Percentiles rank a stretch among this genome's conserved stretches.
Evolutionary conservation across 2,113 vertebrate species (phyloP).

Genomic region (Rhinichthys klamathensis): DNA sequence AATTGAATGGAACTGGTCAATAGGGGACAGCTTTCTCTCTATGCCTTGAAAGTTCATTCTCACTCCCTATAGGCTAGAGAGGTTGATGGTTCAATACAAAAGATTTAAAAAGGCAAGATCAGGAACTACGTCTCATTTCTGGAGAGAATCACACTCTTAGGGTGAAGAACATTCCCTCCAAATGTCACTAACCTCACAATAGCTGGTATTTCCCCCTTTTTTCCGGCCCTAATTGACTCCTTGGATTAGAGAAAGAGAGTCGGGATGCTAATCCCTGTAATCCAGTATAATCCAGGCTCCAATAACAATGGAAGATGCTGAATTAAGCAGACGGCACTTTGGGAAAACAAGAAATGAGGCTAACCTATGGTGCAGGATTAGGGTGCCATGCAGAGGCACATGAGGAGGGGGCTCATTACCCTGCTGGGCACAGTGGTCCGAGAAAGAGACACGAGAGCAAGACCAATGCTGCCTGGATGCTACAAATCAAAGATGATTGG

Average conservation of each 20-base stretch:
- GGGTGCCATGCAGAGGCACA: conserved; percentile 29
- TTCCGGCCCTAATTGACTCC: conserved; percentile 50
- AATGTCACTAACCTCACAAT: conserved; percentile 28
- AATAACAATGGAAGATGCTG: conserved; percentile 62
- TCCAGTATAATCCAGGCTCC: conserved; percentile 61
- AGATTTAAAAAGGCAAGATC: background rate
- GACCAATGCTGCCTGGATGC: background rate
- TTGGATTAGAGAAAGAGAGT: conserved; percentile 59
- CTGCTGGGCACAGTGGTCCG: background rate
- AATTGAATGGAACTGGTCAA: background rate
- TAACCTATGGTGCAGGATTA: conserved; percentile 66
- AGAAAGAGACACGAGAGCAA: background rate
- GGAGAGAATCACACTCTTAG: background rate
- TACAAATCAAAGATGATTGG: background rate
- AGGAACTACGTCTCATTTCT: background rate
- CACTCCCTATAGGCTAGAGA: background rate
- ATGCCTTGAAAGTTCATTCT: background rate
- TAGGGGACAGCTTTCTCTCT: background rate
- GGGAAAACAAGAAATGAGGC: conserved; percentile 60
- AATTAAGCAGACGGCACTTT: conserved; percentile 65
- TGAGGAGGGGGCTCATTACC: conserved; percentile 10
- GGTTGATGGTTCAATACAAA: background rate
- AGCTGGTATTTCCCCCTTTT: conserved; percentile 54
- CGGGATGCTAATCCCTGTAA: conserved; percentile 59
- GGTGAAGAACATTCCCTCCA: conserved; percentile 58